Evolutionary conservation across 2,888 invertebrate species (phyloP), one percentile per base, ranked within the genome.

Genomic region (Ornithoptera priamus): DNA sequence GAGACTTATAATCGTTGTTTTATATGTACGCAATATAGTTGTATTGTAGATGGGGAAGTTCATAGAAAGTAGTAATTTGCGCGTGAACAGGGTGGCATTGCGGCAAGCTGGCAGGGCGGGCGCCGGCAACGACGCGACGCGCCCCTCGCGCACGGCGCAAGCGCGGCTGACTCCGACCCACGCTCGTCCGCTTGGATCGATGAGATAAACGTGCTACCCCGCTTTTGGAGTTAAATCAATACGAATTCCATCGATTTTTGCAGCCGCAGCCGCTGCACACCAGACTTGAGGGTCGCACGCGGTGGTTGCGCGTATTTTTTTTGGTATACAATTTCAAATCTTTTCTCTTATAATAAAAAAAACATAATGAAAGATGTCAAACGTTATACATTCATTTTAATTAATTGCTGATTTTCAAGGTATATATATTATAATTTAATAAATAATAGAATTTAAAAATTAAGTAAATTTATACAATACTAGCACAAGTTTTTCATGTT

Each of bases 201-300:
- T 95, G 94, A 93, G 95, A 95, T 95, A 95, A 95, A 95, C 94
- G 95, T 94, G 94, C 94, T 94, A 94, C 94, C 94, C 94, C 94
- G 94, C 95, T 95, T 84, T 85, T 93, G 90, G 92, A 87, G 87
- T 90, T 93, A 93, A 94, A 94, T 95, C 95, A 95, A 95, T 95
- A 95, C 93, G 87, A 93, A 94, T 93, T 94, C 93, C 94, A 95
- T 95, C 95, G 95, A 95, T 95, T 95, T 95, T 94, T 89, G 89
- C 84, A 93, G 93, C 93, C 93, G 93, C 93, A 93, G 93, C 93
- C 93, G 93, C 93, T 93, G 92, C 92, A 92, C 86, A 90, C 84
- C 78, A 81, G 77, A 86, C 80, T 82, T 78, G 88, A 89, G 89
- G 85, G 86, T 91, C 92, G 91, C 90, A 92, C 79, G 91, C 90